Evolutionary conservation across 2,797 vertebrate species (phyloP).

Genomic region (Eleutherodactylus coqui): DNA sequence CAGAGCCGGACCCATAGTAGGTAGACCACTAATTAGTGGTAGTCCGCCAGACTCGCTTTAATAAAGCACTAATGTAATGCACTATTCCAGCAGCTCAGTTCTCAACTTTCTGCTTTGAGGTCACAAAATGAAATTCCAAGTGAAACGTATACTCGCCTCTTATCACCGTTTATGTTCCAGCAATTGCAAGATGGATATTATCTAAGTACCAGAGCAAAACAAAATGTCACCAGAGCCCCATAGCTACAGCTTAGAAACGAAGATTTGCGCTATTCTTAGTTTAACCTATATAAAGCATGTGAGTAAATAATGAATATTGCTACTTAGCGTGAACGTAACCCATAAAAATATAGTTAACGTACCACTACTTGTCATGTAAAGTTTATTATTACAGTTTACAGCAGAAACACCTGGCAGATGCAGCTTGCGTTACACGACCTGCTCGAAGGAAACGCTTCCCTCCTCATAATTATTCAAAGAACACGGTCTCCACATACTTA

Average conservation of each 20-base stretch:
- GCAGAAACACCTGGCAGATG: slow-evolving; percentile 53
- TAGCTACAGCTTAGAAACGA: slow-evolving; percentile 19
- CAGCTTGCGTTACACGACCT: neutral
- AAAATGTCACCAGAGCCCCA: slow-evolving; percentile 44
- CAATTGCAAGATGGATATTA: slow-evolving; percentile 27
- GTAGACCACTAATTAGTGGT: slow-evolving; percentile 37
- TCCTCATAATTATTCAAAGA: slow-evolving; percentile 1
- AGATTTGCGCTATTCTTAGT: slow-evolving; percentile 43
- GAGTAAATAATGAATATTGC: slow-evolving; percentile 53
- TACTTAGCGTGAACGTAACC: slow-evolving; percentile 52
- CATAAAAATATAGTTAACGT: slow-evolving; percentile 57
- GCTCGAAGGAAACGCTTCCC: neutral
- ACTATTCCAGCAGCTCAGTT: neutral
- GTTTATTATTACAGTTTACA: slow-evolving; percentile 54
- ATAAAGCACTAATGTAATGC: slow-evolving; percentile 29
- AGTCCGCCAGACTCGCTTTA: slow-evolving; percentile 24
- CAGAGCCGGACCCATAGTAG: neutral
- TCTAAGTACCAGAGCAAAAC: slow-evolving; percentile 18
- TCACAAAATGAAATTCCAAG: slow-evolving; percentile 6
- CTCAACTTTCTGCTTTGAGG: slow-evolving; percentile 3
- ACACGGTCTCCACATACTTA: neutral
- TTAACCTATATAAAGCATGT: slow-evolving; percentile 48
- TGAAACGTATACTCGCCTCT: slow-evolving; percentile 16
- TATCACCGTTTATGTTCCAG: neutral
- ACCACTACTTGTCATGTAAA: slow-evolving; percentile 28